Conservation (phyloP, 2,113 vertebrate genomes). For the Canis aureus region DNA sequence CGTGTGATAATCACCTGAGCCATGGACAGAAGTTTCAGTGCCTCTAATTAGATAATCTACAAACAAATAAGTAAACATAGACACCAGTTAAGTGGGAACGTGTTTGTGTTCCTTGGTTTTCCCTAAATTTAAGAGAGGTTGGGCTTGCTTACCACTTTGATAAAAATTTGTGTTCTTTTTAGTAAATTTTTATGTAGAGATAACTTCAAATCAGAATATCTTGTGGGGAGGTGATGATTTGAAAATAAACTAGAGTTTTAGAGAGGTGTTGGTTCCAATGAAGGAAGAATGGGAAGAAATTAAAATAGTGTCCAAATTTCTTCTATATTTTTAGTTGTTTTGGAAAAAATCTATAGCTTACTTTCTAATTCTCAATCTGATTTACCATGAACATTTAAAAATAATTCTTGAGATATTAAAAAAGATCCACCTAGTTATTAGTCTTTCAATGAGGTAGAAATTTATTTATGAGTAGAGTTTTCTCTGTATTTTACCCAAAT, state of each 20-base stretch:
- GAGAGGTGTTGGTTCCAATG: neutral
- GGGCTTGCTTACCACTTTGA: neutral
- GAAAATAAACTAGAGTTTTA: constrained; percentile 36
- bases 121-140: constrained; percentile 25
- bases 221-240: neutral
- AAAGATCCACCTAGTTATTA: constrained; percentile 17
- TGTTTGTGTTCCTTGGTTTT: constrained; percentile 38
- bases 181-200: neutral
- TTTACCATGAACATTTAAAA: constrained; percentile 48
- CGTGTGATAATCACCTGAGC: constrained; percentile 1
- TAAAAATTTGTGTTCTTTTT: neutral
- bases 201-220: constrained; percentile 46
- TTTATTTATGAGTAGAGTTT: constrained; percentile 70
- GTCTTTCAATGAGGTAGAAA: constrained; percentile 24
- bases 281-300: constrained; percentile 5
- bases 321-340: constrained; percentile 38
- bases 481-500: constrained; percentile 44
- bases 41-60: constrained; percentile 1
- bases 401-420: constrained; percentile 38
- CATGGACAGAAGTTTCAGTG: neutral
- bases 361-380: constrained; percentile 17
- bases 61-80: neutral
- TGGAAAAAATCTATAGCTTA: neutral
- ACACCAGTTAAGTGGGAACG: neutral
- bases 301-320: neutral